phyloP scores from a whole-genome alignment of 2,113 vertebrate genomes.

The Eubucco bourcierii region DNA sequence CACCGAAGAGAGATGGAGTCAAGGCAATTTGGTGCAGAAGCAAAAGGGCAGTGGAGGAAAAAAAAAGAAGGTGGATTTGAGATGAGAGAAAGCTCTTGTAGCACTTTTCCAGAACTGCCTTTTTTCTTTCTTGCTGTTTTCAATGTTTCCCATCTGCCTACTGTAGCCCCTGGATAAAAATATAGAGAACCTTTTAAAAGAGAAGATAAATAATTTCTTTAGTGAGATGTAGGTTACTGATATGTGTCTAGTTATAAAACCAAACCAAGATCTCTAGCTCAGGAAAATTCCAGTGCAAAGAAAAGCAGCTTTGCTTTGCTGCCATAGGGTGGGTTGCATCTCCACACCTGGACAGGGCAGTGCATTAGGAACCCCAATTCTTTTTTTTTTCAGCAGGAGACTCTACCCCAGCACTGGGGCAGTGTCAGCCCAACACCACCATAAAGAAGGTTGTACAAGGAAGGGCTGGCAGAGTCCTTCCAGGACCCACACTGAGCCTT shows the following conservation, averaged over 20 bases:
- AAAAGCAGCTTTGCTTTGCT: neutral
- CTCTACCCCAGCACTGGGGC: no score
- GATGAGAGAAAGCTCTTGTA: neutral
- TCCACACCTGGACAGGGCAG: neutral
- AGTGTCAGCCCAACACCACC: neutral
- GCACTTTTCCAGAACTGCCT: neutral
- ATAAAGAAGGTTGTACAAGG: neutral
- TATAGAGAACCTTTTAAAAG: conserved; percentile 30
- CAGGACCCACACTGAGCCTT: rapidly evolving
- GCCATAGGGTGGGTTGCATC: neutral
- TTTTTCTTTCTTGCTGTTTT: neutral
- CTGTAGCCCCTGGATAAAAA: conserved; percentile 16
- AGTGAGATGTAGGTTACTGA: conserved; percentile 42
- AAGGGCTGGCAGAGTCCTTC: neutral
- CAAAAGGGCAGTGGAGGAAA: neutral
- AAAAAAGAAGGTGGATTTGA: neutral
- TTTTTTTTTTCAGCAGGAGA: neutral
- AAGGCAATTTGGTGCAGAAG: neutral
- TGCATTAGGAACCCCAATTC: neutral
- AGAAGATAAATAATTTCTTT: conserved; percentile 28
- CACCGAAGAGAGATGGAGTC: neutral
- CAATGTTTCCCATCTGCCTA: neutral
- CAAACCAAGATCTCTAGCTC: neutral
- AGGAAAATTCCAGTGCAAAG: conserved; percentile 13
- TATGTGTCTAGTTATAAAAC: conserved; percentile 40